These are phyloP conservation scores for Otocyon megalotis DNA, from an alignment of 2,113 vertebrate species.

Conservation along the genomic window DNA sequence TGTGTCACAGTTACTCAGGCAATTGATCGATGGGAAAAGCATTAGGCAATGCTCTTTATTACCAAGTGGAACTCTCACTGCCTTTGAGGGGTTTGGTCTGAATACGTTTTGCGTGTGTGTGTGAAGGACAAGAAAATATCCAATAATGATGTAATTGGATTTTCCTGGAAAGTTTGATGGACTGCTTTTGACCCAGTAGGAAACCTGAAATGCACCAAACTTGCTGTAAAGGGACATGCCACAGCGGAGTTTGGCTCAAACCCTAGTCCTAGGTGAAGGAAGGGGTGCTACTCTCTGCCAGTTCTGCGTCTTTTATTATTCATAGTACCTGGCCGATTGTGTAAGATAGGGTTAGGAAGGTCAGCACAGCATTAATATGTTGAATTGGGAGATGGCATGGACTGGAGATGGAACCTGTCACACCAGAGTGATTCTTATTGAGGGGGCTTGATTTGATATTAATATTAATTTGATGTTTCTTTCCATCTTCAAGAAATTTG, in stretches of 20 bases:
- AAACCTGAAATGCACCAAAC: slow-evolving; percentile 39
- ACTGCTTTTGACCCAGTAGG: neutral
- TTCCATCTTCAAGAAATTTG: slow-evolving; percentile 73
- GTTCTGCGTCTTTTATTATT: slow-evolving; percentile 86
- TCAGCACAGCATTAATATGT: slow-evolving; percentile 74
- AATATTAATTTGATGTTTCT: slow-evolving; percentile 89
- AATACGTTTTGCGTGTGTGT: neutral
- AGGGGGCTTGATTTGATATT: slow-evolving; percentile 87
- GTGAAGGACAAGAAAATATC: neutral
- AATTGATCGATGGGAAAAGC: neutral
- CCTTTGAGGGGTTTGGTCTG: neutral
- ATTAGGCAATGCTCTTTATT: neutral
- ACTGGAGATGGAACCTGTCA: slow-evolving; percentile 88
- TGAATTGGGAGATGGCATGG: slow-evolving; percentile 81
- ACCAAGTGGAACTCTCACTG: neutral
- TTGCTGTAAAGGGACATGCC: neutral
- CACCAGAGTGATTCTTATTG: slow-evolving; percentile 88
- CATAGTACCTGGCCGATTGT: slow-evolving; percentile 75
- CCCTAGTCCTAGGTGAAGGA: slow-evolving; percentile 16
- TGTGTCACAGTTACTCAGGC: neutral
- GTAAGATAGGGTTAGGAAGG: slow-evolving; percentile 82
- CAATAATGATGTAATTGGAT: neutral
- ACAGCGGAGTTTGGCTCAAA: slow-evolving; percentile 14
- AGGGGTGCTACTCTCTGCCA: slow-evolving; percentile 2
- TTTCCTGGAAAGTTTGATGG: neutral